Percentiles rank a stretch among this genome's conserved stretches.
These are phyloP conservation scores for Stenchaetothrips biformis DNA, from an alignment of 2,888 invertebrate species.

Conservation along the genomic window DNA sequence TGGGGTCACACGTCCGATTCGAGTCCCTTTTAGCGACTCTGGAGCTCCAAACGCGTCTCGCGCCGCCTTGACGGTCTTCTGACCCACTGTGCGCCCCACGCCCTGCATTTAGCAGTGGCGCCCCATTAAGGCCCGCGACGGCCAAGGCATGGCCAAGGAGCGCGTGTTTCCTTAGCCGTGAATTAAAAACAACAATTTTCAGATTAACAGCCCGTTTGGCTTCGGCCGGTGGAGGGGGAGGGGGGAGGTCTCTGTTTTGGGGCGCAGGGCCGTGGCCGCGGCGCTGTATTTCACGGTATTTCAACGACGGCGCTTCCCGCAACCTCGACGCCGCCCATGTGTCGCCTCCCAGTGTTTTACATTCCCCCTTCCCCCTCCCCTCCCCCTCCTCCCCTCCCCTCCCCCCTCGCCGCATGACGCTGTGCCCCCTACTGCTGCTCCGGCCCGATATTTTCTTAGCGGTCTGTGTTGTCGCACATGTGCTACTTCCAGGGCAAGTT, in stretches of 20 bases:
- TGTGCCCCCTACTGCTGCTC: background rate
- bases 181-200: constrained; percentile 5
- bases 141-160: background rate
- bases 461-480: constrained; percentile 20
- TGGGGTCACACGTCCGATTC: too few species aligned
- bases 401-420: background rate
- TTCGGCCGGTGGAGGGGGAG: background rate
- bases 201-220: background rate
- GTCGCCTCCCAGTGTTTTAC: background rate
- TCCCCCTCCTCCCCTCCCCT: background rate
- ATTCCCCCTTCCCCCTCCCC: background rate
- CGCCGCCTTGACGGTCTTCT: too few species aligned
- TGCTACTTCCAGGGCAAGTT: constrained; percentile 11
- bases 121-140: background rate
- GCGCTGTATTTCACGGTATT: background rate
- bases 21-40: too few species aligned
- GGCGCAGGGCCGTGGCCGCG: background rate
- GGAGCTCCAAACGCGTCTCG: too few species aligned
- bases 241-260: background rate
- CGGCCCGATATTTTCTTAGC: constrained; percentile 3
- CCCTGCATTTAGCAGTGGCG: background rate
- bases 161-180: background rate
- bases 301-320: background rate
- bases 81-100: background rate
- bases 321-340: background rate